Evolutionary conservation across 2,797 vertebrate genomes (phyloP).

Genomic region (Ptychobarbus kaznakovi): DNA sequence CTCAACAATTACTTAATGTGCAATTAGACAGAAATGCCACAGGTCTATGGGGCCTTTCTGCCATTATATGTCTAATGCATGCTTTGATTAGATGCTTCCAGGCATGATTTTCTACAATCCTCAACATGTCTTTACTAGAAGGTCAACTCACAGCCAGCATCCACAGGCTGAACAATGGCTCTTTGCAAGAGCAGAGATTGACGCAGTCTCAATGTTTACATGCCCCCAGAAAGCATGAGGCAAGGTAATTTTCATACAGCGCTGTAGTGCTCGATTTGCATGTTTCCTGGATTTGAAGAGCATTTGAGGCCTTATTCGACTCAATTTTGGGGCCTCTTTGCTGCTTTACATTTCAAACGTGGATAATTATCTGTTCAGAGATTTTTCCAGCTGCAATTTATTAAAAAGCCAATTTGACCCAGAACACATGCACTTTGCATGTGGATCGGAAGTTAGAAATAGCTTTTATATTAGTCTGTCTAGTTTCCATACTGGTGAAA

Average conservation of each 20-base stretch:
- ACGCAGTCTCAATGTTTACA: not conserved
- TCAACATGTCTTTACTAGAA: constrained; percentile 44
- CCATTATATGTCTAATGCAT: constrained; percentile 47
- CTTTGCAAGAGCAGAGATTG: not conserved
- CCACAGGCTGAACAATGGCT: not conserved
- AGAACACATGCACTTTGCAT: constrained; percentile 22
- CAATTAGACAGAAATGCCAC: constrained; percentile 55
- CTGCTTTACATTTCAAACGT: constrained; percentile 31
- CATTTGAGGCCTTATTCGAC: constrained; percentile 15
- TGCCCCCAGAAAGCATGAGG: not conserved
- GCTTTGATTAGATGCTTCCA: constrained; percentile 51
- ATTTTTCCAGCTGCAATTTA: constrained; percentile 41
- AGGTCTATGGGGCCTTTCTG: constrained; percentile 13
- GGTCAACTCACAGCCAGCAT: constrained; percentile 35
- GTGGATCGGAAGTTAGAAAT: constrained; percentile 48
- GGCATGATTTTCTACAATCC: constrained; percentile 39
- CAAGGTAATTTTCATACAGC: not conserved
- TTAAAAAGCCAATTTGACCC: constrained; percentile 46
- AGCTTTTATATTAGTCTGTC: constrained; percentile 58
- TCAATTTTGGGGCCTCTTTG: not conserved
- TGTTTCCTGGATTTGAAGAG: constrained; percentile 21
- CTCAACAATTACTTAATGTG: constrained; percentile 52
- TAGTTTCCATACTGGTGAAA: constrained; percentile 48
- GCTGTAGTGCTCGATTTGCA: not conserved
- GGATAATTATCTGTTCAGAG: constrained; percentile 38